Base-by-base conservation (phyloP, 2,888 invertebrate species). In the Polyommatus icarus region DNA sequence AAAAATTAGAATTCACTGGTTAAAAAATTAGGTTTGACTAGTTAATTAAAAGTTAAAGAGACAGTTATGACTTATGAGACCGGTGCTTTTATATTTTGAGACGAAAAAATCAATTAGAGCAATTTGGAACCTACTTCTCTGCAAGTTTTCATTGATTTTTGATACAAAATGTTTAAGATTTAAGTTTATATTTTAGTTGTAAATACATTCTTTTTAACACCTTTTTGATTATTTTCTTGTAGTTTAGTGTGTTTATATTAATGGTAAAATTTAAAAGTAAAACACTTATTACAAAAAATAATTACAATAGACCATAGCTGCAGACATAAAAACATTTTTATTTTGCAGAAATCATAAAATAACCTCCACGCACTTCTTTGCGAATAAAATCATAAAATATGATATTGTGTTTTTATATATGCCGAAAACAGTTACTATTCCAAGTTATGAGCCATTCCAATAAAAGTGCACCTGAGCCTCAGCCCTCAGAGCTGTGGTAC, bases 391-490 rank as follows among this genome's bases (percentile, higher is more conserved):
- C 24, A 29, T 67, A 67, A 67, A 67, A 29, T 59, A 59, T 29
- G 1, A 15, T 24, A 24, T 67, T 29, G 15, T 29, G 12, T 29
- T 24, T 61, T 61, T 12, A 4, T 61, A 29, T 67, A 67, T 67
- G 29, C 29, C 29, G 29, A 29, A 67, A 67, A 67, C 67, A 67
- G 67, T 29, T 29, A 67, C 67, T 67, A 29, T 67, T 67, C 67
- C 67, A 29, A 67, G 29, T 67, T 67, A 67, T 29, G 67, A 67
- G 29, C 29, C 67, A 67, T 29, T 67, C 67, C 29, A 67, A 29
- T 67, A 67, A 29, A 24, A 67, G 67, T 67, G 67, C 67, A 67
- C 67, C 67, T 67, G 67, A 67, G 29, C 5, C 67, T 24, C 61
- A 24, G 12, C 46, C 50, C 3, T 50, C 15, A 15, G 50, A 15